Evolutionary conservation across 2,888 invertebrate species (phyloP).

Genomic region (Colostygia pectinataria): DNA sequence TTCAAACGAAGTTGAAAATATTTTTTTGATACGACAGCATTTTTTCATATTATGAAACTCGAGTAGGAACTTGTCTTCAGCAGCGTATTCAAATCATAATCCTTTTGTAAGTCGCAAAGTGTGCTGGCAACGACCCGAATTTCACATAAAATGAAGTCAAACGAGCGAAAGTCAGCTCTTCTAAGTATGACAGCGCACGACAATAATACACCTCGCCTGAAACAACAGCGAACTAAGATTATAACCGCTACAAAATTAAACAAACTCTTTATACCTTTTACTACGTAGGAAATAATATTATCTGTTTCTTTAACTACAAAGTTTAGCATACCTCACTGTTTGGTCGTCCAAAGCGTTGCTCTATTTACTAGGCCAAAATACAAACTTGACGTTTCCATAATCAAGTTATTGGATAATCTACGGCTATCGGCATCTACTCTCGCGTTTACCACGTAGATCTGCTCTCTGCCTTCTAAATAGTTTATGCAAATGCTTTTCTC

Average conservation of each 20-base stretch:
- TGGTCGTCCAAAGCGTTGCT: constrained; percentile 13
- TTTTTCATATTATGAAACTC: not conserved
- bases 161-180: constrained; percentile 39
- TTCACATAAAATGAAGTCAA: constrained; percentile 39
- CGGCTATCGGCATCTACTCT: constrained; percentile 40
- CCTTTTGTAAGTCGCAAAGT: constrained; percentile 34
- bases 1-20: constrained; percentile 2
- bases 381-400: constrained; percentile 29
- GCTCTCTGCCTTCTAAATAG: constrained; percentile 42
- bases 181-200: constrained; percentile 39
- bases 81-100: constrained; percentile 35
- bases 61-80: not conserved
- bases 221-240: constrained; percentile 41
- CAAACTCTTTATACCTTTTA: too few species aligned
- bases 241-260: constrained; percentile 35
- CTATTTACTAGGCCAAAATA: constrained; percentile 33
- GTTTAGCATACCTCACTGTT: constrained; percentile 9
- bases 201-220: constrained; percentile 46
- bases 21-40: not conserved
- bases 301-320: too few species aligned
- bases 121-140: constrained; percentile 39
- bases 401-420: constrained; percentile 28
- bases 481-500: constrained; percentile 47
- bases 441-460: constrained; percentile 46
- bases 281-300: too few species aligned